phyloP scores from a whole-genome alignment of 2,113 vertebrate species.

The Laticauda colubrina region DNA sequence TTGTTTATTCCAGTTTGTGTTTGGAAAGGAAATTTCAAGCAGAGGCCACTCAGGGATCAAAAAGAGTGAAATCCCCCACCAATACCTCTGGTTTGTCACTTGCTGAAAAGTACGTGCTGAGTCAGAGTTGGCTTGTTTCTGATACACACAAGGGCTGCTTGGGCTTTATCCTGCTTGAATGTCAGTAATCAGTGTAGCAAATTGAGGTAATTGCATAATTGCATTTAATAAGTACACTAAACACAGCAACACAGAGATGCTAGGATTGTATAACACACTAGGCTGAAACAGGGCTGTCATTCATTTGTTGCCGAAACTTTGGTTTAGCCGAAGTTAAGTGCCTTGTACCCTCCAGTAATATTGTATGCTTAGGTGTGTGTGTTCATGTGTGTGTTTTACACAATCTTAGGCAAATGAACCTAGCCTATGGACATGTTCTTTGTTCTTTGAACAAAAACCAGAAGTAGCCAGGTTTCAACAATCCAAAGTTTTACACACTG shows the following conservation, averaged over 20 bases:
- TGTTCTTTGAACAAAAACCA: not conserved
- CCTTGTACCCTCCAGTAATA: not conserved
- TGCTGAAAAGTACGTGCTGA: not conserved
- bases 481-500: not conserved
- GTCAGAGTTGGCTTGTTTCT: not conserved
- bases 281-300: not conserved
- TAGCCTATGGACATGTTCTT: not conserved
- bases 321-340: not conserved
- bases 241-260: not conserved
- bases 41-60: not conserved
- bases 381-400: not conserved
- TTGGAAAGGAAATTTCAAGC: slow-evolving; percentile 33
- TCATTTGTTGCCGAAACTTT: not conserved
- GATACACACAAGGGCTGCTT: not conserved
- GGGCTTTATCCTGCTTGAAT: not conserved
- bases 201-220: not conserved
- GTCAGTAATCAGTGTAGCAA: not conserved
- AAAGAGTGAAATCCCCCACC: not conserved
- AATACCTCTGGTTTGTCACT: not conserved
- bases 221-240: not conserved
- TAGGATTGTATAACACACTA: not conserved
- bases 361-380: not conserved
- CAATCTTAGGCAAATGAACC: not conserved
- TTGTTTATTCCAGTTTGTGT: slow-evolving; percentile 23
- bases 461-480: not conserved